Base-by-base conservation (phyloP, 2,888 invertebrate species). In the Biston stratarius region DNA sequence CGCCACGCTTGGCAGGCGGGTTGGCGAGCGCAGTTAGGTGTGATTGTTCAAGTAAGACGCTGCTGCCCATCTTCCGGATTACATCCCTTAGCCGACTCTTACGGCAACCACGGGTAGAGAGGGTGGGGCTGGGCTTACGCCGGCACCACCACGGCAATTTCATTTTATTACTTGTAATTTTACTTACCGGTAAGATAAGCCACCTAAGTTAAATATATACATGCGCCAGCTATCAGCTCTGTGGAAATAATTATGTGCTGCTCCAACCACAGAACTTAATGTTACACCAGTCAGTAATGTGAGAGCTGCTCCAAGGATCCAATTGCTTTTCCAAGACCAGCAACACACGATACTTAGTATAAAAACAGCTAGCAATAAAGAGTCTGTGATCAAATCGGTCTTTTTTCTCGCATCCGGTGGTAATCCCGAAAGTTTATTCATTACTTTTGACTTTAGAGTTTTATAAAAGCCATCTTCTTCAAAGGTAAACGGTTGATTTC, bases 201-300 rank as follows among this genome's bases (percentile, higher is more conserved):
- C 88, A 15, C 95, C 91, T 40, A 98, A 85, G 77, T 97, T 97
- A 74, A 97, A 96, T 59, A 97, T 95, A 78, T 96, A 96, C 97
- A 97, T 97, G 64, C 97, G 95, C 95, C 97, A 97, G 81, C 95
- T 97, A 79, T 98, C 96, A 42, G 94, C 94, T 77, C 96, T 95
- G 82, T 98, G 98, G 74, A 97, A 96, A 81, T 96, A 98, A 83
- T 97, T 98, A 83, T 98, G 98, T 0, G 96, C 95, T 45, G 95
- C 94, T 33, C 95, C 94, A 0, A 94, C 84, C 0, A 95, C 87
- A 85, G 83, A 80, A 65, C 87, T 86, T 11, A 93, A 67, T 8
- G 86, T 55, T 0, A 81, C 75, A 11, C 88, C 84, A 60, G 83
- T 86, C 0, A 84, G 11, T 0, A 87, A 14, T 12, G 85, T 86